Conservation (phyloP, 2,797 vertebrate genomes). For the Morelia viridis region DNA sequence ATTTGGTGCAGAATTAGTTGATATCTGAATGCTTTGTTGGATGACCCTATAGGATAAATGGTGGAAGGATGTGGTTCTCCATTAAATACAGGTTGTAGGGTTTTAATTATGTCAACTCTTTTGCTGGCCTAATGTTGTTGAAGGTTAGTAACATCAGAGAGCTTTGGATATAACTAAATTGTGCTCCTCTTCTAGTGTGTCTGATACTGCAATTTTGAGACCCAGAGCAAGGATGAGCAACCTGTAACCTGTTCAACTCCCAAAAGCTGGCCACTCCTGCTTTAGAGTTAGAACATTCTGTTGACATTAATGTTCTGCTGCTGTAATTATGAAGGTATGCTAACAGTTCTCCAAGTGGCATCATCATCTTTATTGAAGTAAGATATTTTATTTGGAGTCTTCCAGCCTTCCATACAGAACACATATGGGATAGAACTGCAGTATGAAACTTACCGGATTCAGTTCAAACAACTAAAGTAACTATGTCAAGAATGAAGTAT, state of each 20-base stretch:
- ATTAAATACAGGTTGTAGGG: neutral
- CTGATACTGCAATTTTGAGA: neutral
- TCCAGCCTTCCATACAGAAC: neutral
- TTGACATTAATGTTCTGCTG: neutral
- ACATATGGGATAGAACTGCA: neutral
- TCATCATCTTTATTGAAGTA: neutral
- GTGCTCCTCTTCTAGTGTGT: neutral
- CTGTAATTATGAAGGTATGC: neutral
- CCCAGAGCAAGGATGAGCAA: neutral
- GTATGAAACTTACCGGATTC: neutral
- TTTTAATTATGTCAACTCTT: neutral
- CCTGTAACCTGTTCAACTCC: neutral
- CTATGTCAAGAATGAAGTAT: neutral
- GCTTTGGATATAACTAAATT: neutral
- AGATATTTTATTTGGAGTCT: neutral
- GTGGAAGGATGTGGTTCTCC: neutral
- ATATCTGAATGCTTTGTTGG: neutral
- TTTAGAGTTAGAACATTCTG: neutral
- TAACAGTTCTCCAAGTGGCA: neutral
- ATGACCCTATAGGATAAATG: neutral
- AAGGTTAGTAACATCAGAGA: neutral
- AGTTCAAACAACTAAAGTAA: neutral
- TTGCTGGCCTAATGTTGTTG: neutral
- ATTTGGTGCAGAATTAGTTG: neutral
- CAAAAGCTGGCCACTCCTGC: neutral